Evolutionary conservation across 2,797 vertebrate genomes (phyloP).

Genomic region (Microhierax caerulescens): DNA sequence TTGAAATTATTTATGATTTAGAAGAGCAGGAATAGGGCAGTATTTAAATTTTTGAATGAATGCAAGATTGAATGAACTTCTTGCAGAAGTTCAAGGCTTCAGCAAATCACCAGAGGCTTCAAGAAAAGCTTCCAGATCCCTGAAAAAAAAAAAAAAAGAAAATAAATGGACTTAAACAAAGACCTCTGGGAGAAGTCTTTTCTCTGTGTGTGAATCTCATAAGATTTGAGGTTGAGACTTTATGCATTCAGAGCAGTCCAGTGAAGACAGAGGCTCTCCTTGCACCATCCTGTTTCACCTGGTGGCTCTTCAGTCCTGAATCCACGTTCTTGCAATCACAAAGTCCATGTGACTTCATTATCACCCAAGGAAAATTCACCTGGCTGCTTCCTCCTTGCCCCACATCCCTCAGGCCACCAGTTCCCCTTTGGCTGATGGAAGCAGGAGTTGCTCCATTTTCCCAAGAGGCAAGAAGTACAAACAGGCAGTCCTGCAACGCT

Average conservation of each 20-base stretch:
- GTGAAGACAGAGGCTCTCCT: not conserved
- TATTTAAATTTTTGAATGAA: not conserved
- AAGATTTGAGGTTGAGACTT: not conserved
- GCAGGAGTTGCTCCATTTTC: slow-evolving; percentile 4
- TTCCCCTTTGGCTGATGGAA: not conserved
- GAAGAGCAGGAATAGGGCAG: not conserved
- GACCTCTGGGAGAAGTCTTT: not conserved
- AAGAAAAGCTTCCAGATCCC: not conserved
- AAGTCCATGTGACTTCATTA: not conserved
- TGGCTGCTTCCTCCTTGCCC: not conserved
- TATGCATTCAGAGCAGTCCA: not conserved
- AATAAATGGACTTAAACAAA: not conserved
- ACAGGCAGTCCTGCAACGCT: not conserved
- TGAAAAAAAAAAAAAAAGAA: not conserved
- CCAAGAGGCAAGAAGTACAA: not conserved
- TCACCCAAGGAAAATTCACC: not conserved
- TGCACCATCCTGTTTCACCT: not conserved
- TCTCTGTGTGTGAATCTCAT: not conserved
- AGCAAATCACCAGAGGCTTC: not conserved
- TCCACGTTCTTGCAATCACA: not conserved
- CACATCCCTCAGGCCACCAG: accelerated
- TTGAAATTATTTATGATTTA: not conserved
- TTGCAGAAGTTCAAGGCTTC: not conserved
- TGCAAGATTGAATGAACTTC: not conserved
- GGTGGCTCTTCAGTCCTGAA: not conserved